Percentiles rank a stretch among this genome's conserved stretches.
phyloP scores from a whole-genome alignment of 2,888 invertebrate species.

The Lycocerus yunnanus region DNA sequence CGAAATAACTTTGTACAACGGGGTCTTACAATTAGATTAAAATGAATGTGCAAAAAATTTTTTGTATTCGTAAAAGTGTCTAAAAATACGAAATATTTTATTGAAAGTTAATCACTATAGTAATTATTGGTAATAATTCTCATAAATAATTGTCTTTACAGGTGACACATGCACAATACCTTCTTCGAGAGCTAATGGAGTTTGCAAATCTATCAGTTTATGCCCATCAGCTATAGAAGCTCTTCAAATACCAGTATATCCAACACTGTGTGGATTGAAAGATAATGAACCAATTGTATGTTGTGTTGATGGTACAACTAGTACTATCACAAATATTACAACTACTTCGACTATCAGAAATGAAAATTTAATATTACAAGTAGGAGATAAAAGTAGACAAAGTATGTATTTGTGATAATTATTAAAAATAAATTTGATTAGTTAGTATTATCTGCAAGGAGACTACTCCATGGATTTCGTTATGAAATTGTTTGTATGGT shows the following conservation, averaged over 20 bases:
- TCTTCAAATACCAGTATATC: slow-evolving; percentile 9
- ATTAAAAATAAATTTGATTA: not conserved
- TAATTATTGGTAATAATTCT: too few relatives aligned
- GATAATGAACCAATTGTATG: not conserved
- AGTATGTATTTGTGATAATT: slow-evolving; percentile 2
- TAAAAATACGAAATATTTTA: too few relatives aligned
- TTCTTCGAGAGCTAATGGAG: not conserved
- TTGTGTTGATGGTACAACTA: not conserved
- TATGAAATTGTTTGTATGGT: too few relatives aligned
- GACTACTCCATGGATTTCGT: too few relatives aligned
- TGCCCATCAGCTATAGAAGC: slow-evolving; percentile 52
- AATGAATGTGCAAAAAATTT: too few relatives aligned
- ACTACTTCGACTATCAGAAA: not conserved
- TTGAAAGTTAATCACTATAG: too few relatives aligned
- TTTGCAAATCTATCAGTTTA: not conserved
- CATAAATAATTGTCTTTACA: not conserved
- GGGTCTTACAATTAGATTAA: too few relatives aligned
- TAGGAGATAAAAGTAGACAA: slow-evolving; percentile 1
- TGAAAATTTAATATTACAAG: too few relatives aligned
- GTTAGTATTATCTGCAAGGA: too few relatives aligned
- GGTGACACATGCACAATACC: not conserved
- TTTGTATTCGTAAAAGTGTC: too few relatives aligned
- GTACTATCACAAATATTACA: not conserved
- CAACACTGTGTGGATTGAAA: not conserved
- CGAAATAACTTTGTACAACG: too few relatives aligned